These are phyloP conservation scores for Heterohyrax brucei DNA, from an alignment of 2,797 vertebrate genomes.

Conservation along the genomic window DNA sequence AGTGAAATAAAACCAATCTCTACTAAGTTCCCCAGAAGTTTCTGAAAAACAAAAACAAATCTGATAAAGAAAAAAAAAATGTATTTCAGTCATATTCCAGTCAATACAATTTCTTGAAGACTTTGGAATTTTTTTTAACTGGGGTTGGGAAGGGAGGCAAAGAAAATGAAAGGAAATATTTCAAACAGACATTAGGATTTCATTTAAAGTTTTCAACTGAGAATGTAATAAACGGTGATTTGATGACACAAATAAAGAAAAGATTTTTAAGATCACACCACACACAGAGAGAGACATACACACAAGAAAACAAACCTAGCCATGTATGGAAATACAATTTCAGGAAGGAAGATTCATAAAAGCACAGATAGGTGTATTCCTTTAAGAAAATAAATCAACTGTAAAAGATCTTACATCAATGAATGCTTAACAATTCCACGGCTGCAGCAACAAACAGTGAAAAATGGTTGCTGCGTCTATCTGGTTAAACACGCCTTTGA, in stretches of 20 bases:
- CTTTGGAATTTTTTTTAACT: neutral
- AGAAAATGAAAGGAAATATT: neutral
- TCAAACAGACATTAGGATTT: neutral
- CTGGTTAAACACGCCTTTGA: neutral
- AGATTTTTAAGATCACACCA: neutral
- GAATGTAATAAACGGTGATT: neutral
- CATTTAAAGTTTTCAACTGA: neutral
- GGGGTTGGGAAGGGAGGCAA: neutral
- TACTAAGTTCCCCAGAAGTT: neutral
- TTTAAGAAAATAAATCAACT: neutral
- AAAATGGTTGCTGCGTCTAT: fast-evolving
- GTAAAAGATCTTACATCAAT: neutral
- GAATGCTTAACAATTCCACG: neutral
- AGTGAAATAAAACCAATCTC: neutral
- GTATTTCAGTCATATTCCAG: neutral
- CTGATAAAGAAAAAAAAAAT: neutral
- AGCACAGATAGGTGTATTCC: neutral
- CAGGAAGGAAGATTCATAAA: neutral
- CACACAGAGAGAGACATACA: neutral
- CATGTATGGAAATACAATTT: neutral
- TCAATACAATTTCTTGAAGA: neutral
- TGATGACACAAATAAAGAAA: neutral
- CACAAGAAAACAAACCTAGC: neutral
- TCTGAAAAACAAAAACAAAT: neutral
- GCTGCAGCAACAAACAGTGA: neutral